These are phyloP conservation scores for Hepsetus odoe DNA, from an alignment of 2,113 vertebrate species.

Conservation along the genomic window DNA sequence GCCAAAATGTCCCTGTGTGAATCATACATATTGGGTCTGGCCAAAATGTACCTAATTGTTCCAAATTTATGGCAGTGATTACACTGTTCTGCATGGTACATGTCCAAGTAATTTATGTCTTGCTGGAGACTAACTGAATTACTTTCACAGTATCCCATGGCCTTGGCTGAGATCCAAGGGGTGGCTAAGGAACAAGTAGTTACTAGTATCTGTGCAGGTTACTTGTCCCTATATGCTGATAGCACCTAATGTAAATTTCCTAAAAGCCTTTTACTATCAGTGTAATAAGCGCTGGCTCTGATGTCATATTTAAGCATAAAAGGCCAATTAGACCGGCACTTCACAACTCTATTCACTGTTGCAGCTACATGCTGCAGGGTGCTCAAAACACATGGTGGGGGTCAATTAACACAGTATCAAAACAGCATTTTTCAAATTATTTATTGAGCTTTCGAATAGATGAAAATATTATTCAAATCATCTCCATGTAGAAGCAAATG, in stretches of 20 bases:
- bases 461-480: slow-evolving; percentile 10
- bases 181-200: slow-evolving; percentile 46
- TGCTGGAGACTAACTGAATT: slow-evolving; percentile 43
- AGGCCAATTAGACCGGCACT: background rate
- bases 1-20: background rate
- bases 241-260: slow-evolving; percentile 20
- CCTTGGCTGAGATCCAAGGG: slow-evolving; percentile 34
- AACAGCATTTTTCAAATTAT: slow-evolving; percentile 25
- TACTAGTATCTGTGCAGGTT: slow-evolving; percentile 19
- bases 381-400: background rate
- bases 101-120: slow-evolving; percentile 38
- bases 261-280: background rate
- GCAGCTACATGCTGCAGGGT: background rate
- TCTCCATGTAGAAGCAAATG: slow-evolving; percentile 5
- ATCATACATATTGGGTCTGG: background rate
- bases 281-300: background rate
- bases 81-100: slow-evolving; percentile 38
- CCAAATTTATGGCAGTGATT: too few species aligned
- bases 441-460: slow-evolving; percentile 35
- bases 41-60: background rate
- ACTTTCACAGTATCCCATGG: slow-evolving; percentile 38
- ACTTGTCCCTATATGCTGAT: background rate
- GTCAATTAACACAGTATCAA: background rate
- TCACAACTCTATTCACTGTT: background rate
- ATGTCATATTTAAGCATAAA: background rate